A percentile compares a stretch with the other conserved stretches of the same genome.
Conservation (phyloP, 2,797 vertebrate genomes). For the Cryptoprocta ferox region DNA sequence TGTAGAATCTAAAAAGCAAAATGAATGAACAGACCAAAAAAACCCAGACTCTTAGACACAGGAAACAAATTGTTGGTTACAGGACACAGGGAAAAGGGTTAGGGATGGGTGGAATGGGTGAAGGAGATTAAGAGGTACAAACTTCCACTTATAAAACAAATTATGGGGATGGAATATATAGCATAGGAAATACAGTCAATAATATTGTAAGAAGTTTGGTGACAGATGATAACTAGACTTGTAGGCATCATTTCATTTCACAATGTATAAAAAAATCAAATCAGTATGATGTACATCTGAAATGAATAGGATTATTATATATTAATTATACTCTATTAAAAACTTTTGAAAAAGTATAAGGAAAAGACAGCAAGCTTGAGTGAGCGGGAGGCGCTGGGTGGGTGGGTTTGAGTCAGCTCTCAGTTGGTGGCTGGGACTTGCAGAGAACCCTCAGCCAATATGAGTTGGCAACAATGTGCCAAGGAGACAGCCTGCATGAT, state of each 20-base stretch:
- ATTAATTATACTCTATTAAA: not conserved
- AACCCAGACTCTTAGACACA: not conserved
- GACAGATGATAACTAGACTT: not conserved
- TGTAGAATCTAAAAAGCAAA: not conserved
- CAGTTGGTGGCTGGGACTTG: not conserved
- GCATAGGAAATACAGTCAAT: not conserved
- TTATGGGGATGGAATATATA: not conserved
- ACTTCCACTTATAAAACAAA: not conserved
- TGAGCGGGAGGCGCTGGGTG: not conserved
- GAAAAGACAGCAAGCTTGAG: not conserved
- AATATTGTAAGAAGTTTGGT: not conserved
- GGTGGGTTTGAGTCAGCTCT: not conserved
- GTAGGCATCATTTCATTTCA: not conserved
- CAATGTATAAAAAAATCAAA: not conserved
- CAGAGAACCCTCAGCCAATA: not conserved
- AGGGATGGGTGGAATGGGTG: not conserved
- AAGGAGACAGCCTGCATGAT: not conserved
- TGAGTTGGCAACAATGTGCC: not conserved
- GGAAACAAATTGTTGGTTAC: not conserved
- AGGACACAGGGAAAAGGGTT: not conserved
- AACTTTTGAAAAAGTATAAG: not conserved
- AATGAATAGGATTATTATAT: not conserved
- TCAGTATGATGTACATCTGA: not conserved
- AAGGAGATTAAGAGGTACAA: not conserved
- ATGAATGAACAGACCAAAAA: not conserved